phyloP scores from a whole-genome alignment of 2,797 vertebrate genomes.

The Oceanodroma leucorhoa region DNA sequence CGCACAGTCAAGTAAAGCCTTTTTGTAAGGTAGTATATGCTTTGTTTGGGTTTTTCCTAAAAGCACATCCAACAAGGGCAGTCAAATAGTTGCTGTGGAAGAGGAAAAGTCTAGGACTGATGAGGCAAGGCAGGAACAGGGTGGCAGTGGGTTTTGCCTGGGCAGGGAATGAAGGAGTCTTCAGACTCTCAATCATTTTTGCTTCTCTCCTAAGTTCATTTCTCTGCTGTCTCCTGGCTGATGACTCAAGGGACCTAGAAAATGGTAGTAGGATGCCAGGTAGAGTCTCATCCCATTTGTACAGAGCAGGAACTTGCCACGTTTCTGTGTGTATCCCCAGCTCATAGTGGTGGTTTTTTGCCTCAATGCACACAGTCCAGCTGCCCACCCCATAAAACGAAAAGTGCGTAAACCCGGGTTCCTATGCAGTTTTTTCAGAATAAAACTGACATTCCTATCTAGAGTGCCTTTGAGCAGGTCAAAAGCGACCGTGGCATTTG shows the following conservation, averaged over 20 bases:
- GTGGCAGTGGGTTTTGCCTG: neutral
- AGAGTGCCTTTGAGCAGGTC: neutral
- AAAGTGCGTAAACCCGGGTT: neutral
- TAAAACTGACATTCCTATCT: neutral
- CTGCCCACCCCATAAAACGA: neutral
- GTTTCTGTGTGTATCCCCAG: neutral
- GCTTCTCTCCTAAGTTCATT: neutral
- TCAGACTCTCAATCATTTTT: neutral
- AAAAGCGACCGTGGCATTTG: neutral
- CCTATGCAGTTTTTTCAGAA: neutral
- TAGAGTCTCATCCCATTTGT: neutral
- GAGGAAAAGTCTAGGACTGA: neutral
- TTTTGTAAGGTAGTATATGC: neutral
- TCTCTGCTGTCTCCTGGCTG: too few relatives aligned
- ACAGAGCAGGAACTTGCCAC: neutral
- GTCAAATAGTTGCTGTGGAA: neutral
- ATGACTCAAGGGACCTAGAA: neutral
- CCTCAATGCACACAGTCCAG: rapidly evolving
- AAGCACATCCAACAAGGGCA: neutral
- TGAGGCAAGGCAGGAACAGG: neutral
- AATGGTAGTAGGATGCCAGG: neutral
- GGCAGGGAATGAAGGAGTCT: neutral
- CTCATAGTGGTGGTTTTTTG: neutral
- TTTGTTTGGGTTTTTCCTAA: neutral
- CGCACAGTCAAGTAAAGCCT: neutral